phyloP scores from a whole-genome alignment of 2,113 vertebrate genomes.

The Pica pica region DNA sequence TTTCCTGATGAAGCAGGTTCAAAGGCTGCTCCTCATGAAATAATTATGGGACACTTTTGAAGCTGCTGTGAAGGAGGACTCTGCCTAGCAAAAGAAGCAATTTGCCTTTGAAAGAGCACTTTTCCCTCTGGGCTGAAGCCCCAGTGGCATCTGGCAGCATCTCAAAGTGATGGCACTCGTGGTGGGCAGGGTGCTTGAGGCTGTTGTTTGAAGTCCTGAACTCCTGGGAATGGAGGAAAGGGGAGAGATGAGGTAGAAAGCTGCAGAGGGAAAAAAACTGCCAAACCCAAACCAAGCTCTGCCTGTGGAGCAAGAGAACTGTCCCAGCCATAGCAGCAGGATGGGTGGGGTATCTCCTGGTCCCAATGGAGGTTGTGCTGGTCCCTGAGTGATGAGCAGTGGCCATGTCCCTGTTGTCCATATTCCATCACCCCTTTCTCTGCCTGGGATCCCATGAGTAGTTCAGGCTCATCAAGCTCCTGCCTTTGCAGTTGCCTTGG shows the following conservation, averaged over 20 bases:
- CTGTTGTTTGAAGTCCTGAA: neutral
- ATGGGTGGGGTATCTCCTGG: neutral
- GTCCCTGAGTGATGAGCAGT: neutral
- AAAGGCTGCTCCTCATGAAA: neutral
- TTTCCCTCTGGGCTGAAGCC: neutral
- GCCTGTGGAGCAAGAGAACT: neutral
- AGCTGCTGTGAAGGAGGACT: neutral
- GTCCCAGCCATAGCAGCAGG: neutral
- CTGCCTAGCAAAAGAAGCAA: neutral
- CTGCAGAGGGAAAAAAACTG: neutral
- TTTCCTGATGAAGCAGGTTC: neutral
- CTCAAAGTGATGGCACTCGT: fast-evolving
- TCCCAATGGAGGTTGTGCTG: neutral
- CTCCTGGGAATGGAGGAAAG: neutral
- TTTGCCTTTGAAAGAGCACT: neutral
- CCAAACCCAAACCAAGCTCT: neutral
- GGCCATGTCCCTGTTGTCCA: neutral
- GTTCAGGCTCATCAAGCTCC: neutral
- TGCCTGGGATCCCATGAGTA: neutral
- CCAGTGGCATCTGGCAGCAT: neutral
- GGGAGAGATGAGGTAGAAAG: neutral
- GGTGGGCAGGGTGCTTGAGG: neutral
- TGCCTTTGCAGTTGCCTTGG: neutral
- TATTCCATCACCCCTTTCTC: neutral
- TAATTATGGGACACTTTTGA: neutral